Evolutionary conservation across 2,888 invertebrate genomes (phyloP), one percentile per base, ranked within the genome.

Genomic region (Drosophila trichaetosa): DNA sequence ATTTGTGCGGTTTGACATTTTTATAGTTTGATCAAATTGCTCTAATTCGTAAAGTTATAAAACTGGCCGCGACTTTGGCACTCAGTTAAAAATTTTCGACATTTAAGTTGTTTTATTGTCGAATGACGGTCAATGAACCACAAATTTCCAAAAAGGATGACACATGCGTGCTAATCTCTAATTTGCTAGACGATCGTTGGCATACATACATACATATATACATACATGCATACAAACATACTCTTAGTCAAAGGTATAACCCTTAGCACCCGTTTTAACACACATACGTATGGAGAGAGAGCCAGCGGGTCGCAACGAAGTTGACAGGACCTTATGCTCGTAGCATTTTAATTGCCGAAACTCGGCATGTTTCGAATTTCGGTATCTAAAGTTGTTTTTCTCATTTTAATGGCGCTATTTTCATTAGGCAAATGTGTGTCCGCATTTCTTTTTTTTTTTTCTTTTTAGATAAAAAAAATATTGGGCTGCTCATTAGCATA

Each of bases 371-470:
- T 86, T 86, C 87, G 77, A 82, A 85, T 71, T 83, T 83, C 72
- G 79, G 79, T 90, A 91, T 90, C 89, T 90, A 90, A 89, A 89
- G 89, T 91, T 89, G 91, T 90, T 90, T 90, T 89, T 82, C 78
- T 79, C 86, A 86, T 87, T 87, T 87, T 89, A 91, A 90, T 91
- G 84, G 83, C 81, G 87, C 84, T 87, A 87, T 91, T 89, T 91
- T 89, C 84, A 90, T 91, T 91, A 91, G 83, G 91, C 79, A 90
- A 90, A 90, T 91, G 91, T 89, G 84, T 87, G 85, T 83, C 80
- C 73, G 81, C 66, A 69, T 79, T 73, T 56, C 38, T 38, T 16
- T n/a, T 36, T 27, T 29, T 38, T 27, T 71, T 69, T 66, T 79
- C 81, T 76, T 82, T 85, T 90, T 78, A 77, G 90, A 87, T 79